These are phyloP conservation scores for Tortricodes alternella DNA, from an alignment of 2,888 invertebrate genomes.

Conservation along the genomic window DNA sequence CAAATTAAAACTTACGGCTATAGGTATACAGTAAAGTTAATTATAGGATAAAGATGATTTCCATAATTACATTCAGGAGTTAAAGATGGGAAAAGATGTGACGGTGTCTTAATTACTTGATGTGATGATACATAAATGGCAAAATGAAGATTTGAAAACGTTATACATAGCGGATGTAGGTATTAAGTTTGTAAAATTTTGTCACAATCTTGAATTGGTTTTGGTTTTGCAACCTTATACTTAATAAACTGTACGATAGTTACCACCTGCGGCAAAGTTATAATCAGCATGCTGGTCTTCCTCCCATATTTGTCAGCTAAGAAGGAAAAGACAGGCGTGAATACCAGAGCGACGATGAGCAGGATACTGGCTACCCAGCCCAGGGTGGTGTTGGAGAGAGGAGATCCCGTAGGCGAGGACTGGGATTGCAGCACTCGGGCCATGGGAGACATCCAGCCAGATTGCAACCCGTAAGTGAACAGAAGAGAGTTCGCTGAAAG, in stretches of 20 bases:
- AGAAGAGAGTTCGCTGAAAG: slow-evolving; percentile 23
- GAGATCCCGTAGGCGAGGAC: slow-evolving; percentile 40
- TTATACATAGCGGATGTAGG: no score
- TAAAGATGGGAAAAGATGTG: no score
- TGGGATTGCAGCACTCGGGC: slow-evolving; percentile 47
- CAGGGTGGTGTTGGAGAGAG: slow-evolving; percentile 46
- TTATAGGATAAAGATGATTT: slow-evolving; percentile 26
- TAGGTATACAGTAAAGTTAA: no score
- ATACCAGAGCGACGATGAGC: slow-evolving; percentile 52
- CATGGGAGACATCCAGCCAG: slow-evolving; percentile 60
- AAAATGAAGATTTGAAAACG: no score
- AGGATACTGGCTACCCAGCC: slow-evolving; percentile 60
- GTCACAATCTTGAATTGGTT: no score
- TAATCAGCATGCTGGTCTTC: slow-evolving; percentile 52
- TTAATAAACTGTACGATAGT: no score
- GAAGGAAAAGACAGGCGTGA: slow-evolving; percentile 53
- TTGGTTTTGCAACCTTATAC: no score
- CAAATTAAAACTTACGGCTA: no score
- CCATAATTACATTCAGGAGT: no score
- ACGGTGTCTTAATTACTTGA: no score
- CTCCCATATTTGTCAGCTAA: slow-evolving; percentile 52
- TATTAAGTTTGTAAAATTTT: no score
- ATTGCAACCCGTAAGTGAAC: slow-evolving; percentile 53
- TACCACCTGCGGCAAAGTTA: slow-evolving; percentile 58
- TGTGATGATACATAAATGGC: no score